Conservation (phyloP, 2,888 invertebrate genomes). For the Orchesellides sinensis region DNA sequence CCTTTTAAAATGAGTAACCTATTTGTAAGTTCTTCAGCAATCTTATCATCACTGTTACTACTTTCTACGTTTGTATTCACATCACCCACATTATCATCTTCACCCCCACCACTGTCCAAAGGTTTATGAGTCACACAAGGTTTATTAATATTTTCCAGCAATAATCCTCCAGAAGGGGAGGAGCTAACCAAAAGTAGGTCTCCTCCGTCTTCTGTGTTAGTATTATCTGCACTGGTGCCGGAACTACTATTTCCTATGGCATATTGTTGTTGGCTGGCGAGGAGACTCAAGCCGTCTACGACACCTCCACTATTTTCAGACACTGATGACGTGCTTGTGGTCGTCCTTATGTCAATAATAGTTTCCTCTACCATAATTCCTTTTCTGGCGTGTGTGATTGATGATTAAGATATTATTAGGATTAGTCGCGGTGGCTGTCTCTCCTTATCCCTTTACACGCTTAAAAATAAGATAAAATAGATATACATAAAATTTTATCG, state of each 20-base stretch:
- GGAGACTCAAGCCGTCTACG: constrained; percentile 38
- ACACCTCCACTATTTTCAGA: constrained; percentile 44
- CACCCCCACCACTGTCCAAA: constrained; percentile 45
- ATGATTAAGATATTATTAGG: background rate
- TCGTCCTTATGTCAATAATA: constrained; percentile 57
- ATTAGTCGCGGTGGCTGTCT: background rate
- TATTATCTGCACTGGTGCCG: background rate
- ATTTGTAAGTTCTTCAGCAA: constrained; percentile 45
- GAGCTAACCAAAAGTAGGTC: background rate
- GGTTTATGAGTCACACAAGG: background rate
- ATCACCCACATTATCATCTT: background rate
- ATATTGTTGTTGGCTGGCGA: constrained; percentile 1
- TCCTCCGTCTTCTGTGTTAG: background rate
- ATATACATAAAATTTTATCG: too few relatives aligned
- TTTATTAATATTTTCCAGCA: constrained; percentile 12
- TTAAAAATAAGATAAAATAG: background rate
- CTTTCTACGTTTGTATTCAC: background rate
- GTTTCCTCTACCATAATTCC: constrained; percentile 62
- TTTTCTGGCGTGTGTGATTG: constrained; percentile 9
- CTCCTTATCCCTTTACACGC: background rate
- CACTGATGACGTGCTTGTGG: constrained; percentile 59
- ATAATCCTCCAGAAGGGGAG: constrained; percentile 19
- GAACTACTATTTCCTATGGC: too few relatives aligned
- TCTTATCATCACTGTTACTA: constrained; percentile 36
- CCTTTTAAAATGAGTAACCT: constrained; percentile 41